Percentiles rank a stretch among this genome's conserved stretches.
Conservation (phyloP, 2,113 vertebrate species). For the Charadrius vociferus region DNA sequence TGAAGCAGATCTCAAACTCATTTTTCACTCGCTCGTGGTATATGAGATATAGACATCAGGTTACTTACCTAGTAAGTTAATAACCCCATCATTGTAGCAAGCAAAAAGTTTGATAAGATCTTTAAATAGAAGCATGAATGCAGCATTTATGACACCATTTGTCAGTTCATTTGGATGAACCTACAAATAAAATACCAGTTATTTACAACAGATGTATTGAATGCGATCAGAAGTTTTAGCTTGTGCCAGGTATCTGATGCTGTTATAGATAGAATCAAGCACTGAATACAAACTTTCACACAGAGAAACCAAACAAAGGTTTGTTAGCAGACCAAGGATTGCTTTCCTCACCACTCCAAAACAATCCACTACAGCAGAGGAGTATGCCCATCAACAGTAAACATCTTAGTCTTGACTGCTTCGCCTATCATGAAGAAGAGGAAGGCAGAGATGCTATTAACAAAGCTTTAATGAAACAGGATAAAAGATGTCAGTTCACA, state of each 20-base stretch:
- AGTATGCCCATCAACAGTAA: background rate
- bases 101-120: constrained; percentile 98
- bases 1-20: background rate
- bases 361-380: background rate
- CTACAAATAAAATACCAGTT: constrained; percentile 72
- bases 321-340: background rate
- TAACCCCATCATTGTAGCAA: constrained; percentile 98
- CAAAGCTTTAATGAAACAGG: background rate
- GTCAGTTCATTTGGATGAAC: constrained; percentile 92
- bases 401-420: background rate
- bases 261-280: background rate
- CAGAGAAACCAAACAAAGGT: background rate
- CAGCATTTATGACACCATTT: constrained; percentile 95
- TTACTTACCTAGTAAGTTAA: constrained; percentile 92
- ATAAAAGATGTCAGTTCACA: background rate
- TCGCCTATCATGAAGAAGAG: background rate
- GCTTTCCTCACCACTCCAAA: background rate
- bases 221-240: background rate
- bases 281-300: background rate
- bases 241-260: background rate
- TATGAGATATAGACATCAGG: background rate
- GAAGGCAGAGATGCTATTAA: background rate
- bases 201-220: background rate
- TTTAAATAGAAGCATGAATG: constrained; percentile 97
- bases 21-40: background rate